phyloP scores from a whole-genome alignment of 2,888 invertebrate genomes.

The Dilophus febrilis region DNA sequence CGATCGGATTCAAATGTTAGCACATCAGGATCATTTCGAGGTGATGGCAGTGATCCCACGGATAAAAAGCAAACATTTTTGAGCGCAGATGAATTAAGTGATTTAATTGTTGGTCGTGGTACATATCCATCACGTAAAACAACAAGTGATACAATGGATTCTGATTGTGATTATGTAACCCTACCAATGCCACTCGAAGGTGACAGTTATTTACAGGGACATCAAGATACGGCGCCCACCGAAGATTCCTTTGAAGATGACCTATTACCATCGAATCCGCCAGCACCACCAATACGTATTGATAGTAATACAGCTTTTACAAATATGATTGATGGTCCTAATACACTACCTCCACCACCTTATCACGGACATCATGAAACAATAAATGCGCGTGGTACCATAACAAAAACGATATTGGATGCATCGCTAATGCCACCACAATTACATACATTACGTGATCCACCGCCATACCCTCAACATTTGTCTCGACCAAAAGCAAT shows the following conservation, averaged over 20 bases:
- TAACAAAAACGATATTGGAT: too few relatives aligned
- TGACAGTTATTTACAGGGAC: slow-evolving; percentile 40
- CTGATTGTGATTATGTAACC: slow-evolving; percentile 80
- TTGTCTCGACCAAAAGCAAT: slow-evolving; percentile 12
- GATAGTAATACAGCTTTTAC: slow-evolving; percentile 39
- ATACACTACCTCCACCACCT: slow-evolving; percentile 41
- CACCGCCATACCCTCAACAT: slow-evolving; percentile 44
- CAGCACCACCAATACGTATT: slow-evolving; percentile 51
- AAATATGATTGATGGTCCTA: slow-evolving; percentile 25
- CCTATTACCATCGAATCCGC: slow-evolving; percentile 36
- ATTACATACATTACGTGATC: slow-evolving; percentile 34
- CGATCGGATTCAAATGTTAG: slow-evolving; percentile 66
- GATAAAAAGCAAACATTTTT: slow-evolving; percentile 57
- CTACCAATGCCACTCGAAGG: slow-evolving; percentile 41
- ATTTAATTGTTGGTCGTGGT: slow-evolving; percentile 63
- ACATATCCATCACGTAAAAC: slow-evolving; percentile 62
- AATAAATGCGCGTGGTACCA: slow-evolving; percentile 30
- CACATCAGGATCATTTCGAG: slow-evolving; percentile 62
- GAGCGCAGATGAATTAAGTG: slow-evolving; percentile 68
- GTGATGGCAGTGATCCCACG: slow-evolving; percentile 79
- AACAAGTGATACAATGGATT: slow-evolving; percentile 70
- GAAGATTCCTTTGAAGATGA: slow-evolving; percentile 33
- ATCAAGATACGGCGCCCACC: slow-evolving; percentile 41
- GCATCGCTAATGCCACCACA: too few relatives aligned
- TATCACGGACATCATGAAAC: slow-evolving; percentile 48